phyloP scores from a whole-genome alignment of 2,888 invertebrate species.

The Cantharis lateralis region DNA sequence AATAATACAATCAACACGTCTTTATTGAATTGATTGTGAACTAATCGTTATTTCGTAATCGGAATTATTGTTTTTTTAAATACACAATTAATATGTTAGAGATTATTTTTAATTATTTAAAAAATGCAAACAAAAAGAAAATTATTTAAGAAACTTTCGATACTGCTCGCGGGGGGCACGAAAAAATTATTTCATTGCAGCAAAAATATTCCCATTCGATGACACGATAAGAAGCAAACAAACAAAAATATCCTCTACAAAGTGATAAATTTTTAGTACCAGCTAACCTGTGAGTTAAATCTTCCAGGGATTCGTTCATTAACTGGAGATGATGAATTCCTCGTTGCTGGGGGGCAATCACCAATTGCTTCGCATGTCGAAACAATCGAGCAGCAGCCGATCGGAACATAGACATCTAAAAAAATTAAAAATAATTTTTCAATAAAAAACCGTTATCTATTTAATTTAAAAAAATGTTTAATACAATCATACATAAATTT shows the following conservation, averaged over 20 bases:
- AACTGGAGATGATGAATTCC: constrained; percentile 19
- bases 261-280: background rate
- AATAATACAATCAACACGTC: background rate
- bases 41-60: background rate
- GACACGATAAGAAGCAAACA: too few relatives aligned
- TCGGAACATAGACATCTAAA: constrained; percentile 38
- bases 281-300: constrained; percentile 57
- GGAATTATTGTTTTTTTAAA: background rate
- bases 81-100: background rate
- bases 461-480: background rate
- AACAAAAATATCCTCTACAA: background rate
- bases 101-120: background rate
- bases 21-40: background rate
- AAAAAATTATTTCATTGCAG: too few relatives aligned
- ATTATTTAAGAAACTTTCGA: too few relatives aligned
- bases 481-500: constrained; percentile 34
- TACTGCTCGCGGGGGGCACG: too few relatives aligned
- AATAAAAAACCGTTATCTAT: background rate
- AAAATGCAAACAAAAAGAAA: background rate
- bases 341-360: constrained; percentile 1
- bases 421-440: constrained; percentile 11
- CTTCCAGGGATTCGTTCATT: constrained; percentile 58
- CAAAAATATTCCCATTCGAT: too few relatives aligned
- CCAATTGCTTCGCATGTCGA: constrained; percentile 23
- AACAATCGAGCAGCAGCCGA: constrained; percentile 26